These are phyloP conservation scores for Cottoperca gobio DNA, from an alignment of 2,797 vertebrate species.

Conservation along the genomic window DNA sequence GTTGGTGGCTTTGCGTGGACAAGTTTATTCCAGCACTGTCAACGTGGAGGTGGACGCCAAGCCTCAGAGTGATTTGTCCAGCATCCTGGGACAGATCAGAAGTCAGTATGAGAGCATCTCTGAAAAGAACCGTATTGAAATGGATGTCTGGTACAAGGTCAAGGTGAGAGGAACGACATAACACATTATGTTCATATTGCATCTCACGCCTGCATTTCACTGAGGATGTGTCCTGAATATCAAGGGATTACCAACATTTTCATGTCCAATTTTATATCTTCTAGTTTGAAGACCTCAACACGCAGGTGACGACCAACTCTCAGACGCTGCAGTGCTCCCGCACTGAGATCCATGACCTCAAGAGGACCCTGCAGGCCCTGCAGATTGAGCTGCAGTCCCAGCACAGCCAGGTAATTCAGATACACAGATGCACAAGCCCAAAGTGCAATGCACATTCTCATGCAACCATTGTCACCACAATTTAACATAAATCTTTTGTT, in stretches of 20 bases:
- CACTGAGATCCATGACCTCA: conserved; percentile 78
- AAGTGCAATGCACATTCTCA: neutral
- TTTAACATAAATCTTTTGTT: neutral
- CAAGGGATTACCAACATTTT: neutral
- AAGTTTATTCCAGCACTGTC: conserved; percentile 63
- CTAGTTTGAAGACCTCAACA: conserved; percentile 82
- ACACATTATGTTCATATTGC: neutral
- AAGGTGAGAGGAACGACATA: conserved; percentile 74
- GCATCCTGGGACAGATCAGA: conserved; percentile 64
- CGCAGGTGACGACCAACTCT: conserved; percentile 66
- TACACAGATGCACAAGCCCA: neutral
- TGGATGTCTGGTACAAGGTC: conserved; percentile 82
- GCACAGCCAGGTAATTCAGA: conserved; percentile 75
- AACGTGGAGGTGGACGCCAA: conserved; percentile 81
- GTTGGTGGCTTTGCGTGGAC: conserved; percentile 57
- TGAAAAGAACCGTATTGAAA: conserved; percentile 78
- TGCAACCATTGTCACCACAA: neutral
- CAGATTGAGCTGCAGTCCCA: conserved; percentile 85
- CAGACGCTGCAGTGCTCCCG: conserved; percentile 69
- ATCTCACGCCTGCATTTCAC: neutral
- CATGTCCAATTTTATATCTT: neutral
- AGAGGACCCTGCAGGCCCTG: conserved; percentile 78
- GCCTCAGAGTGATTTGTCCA: conserved; percentile 72
- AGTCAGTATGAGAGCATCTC: conserved; percentile 77
- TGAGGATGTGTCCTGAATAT: neutral